Evolutionary conservation across 2,113 vertebrate genomes (phyloP), one percentile per base, ranked within the genome.

Genomic region (Chrysemys picta): DNA sequence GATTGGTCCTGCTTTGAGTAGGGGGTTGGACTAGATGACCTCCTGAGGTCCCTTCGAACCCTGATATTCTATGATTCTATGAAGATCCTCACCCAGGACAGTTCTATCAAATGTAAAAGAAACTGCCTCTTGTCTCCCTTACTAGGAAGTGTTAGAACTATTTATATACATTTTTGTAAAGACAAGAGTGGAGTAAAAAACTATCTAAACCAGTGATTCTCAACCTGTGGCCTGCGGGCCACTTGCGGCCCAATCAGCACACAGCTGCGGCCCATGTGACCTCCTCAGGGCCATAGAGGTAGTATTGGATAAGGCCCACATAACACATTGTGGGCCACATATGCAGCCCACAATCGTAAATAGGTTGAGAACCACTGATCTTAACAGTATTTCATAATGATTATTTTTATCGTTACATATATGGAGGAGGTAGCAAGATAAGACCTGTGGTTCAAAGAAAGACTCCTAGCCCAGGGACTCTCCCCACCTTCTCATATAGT

Each of bases 391-490:
- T 29, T 29, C 17, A 84, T 42, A 45, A 56, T 86, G 25, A 5
- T 85, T 92, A 75, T 54, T 49, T 89, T 17, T 89, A 91, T 84
- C 93, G 84, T 81, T 42, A 85, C 14, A 85, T 12, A 76, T 27
- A 85, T 14, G 88, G 24, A 31, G 14, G 62, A 95, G 94, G 79
- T 54, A 87, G 75, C n/a, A 65, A 53, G 50, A 69, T 89, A 95
- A 25, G 9, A 21, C 13, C 87, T 93, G 42, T 80, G 52, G 14
- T 86, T 96, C 85, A 90, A 87, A 92, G 80, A 45, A 91, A 91
- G 27, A 72, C 21, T 89, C 76, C 91, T 91, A 87, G 72, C 69
- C 49, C 42, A 85, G 1, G 2, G 50, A 88, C 12, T 80, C 31
- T 96, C 91, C 62, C 35, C 1, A 89, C 89, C 50, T 92, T 92